phyloP scores from a whole-genome alignment of 2,888 invertebrate species.

The Epirrhoe tristata region DNA sequence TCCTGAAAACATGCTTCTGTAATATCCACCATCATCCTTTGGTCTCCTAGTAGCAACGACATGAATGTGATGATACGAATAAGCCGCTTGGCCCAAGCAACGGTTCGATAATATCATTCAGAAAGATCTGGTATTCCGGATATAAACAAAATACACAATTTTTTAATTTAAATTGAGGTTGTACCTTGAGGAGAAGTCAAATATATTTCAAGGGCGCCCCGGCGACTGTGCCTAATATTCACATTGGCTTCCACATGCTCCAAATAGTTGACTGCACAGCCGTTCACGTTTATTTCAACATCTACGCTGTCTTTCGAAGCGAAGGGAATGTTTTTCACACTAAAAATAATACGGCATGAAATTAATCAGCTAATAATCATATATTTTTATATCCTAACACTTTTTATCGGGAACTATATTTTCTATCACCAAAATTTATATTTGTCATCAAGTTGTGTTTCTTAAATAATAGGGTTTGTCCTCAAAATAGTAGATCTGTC shows the following conservation, averaged over 20 bases:
- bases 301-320: constrained; percentile 56
- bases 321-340: constrained; percentile 42
- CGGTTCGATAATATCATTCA: too few species aligned
- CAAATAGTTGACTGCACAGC: constrained; percentile 88
- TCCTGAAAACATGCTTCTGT: constrained; percentile 71
- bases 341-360: constrained; percentile 1
- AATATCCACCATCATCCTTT: neutral
- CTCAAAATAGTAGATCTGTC: too few species aligned
- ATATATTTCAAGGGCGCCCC: constrained; percentile 91
- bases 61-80: neutral
- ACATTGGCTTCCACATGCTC: constrained; percentile 94
- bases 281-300: constrained; percentile 81
- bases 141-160: too few species aligned
- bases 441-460: too few species aligned
- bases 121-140: too few species aligned
- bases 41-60: constrained; percentile 2
- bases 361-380: neutral
- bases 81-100: too few species aligned
- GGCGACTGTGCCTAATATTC: constrained; percentile 88
- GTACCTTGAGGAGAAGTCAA: constrained; percentile 92
- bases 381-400: too few species aligned
- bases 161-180: too few species aligned
- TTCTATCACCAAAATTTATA: too few species aligned
- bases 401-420: too few species aligned
- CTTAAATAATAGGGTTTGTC: too few species aligned